Evolutionary conservation across 2,113 vertebrate species (phyloP).

Genomic region (Aramus guarauna): DNA sequence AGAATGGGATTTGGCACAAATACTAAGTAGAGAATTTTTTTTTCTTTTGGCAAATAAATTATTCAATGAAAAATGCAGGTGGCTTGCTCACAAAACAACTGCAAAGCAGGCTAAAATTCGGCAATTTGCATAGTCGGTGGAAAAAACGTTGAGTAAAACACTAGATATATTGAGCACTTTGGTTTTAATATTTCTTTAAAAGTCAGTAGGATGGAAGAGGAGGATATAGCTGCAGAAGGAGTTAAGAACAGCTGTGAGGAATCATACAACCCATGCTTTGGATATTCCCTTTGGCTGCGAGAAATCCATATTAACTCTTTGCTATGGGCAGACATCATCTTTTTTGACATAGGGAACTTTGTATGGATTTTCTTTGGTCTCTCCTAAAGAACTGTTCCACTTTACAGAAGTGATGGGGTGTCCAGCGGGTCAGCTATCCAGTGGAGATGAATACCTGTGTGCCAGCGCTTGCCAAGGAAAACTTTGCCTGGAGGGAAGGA

Average conservation of each 20-base stretch:
- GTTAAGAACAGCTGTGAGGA: not conserved
- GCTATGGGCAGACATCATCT: not conserved
- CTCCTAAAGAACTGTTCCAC: not conserved
- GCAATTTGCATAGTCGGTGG: not conserved
- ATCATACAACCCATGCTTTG: not conserved
- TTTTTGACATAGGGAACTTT: not conserved
- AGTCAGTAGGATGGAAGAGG: not conserved
- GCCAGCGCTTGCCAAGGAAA: not conserved
- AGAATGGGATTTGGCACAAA: not conserved
- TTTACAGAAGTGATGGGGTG: not conserved
- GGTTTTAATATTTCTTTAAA: not conserved
- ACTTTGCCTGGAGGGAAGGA: not conserved
- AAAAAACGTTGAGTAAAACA: not conserved
- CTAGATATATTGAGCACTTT: not conserved
- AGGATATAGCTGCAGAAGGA: not conserved
- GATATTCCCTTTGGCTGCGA: not conserved
- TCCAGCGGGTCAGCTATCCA: not conserved
- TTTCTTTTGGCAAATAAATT: not conserved
- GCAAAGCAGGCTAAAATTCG: not conserved
- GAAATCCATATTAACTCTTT: not conserved
- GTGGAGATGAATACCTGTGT: too few relatives aligned
- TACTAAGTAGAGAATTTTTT: not conserved
- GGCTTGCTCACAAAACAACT: not conserved
- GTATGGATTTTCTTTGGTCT: not conserved
- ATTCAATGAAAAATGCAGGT: not conserved